Conservation (phyloP, 2,113 vertebrate genomes). For the Xiphias gladius region DNA sequence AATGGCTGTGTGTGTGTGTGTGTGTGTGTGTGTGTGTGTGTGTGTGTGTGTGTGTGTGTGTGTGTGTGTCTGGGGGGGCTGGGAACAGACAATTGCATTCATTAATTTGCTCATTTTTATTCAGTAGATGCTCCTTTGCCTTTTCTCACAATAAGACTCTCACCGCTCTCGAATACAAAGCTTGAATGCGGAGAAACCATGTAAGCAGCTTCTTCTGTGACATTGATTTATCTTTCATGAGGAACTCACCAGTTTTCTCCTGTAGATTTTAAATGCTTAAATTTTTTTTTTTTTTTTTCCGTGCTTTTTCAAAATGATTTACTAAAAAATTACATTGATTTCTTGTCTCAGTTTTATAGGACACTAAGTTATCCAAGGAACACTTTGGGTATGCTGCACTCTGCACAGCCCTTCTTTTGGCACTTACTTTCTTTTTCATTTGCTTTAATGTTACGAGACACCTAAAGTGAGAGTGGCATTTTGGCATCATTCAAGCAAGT, state of each 20-base stretch:
- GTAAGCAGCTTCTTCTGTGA: slow-evolving; percentile 48
- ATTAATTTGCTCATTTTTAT: slow-evolving; percentile 64
- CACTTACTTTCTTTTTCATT: slow-evolving; percentile 57
- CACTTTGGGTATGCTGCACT: slow-evolving; percentile 10
- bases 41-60: too few species aligned
- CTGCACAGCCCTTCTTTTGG: slow-evolving; percentile 34
- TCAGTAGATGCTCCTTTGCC: slow-evolving; percentile 51
- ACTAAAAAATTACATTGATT: slow-evolving; percentile 53
- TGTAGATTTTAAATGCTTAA: slow-evolving; percentile 49
- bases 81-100: slow-evolving; percentile 62
- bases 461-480: slow-evolving; percentile 13
- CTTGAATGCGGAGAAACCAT: slow-evolving; percentile 51
- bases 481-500: slow-evolving; percentile 35
- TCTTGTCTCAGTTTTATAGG: slow-evolving; percentile 26
- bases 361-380: slow-evolving; percentile 57
- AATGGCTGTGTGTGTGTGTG: slow-evolving; percentile 17
- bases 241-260: slow-evolving; percentile 23
- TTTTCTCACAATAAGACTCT: slow-evolving; percentile 53
- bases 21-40: too few species aligned
- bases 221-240: slow-evolving; percentile 60
- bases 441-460: slow-evolving; percentile 22
- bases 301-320: slow-evolving; percentile 32
- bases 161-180: slow-evolving; percentile 45
- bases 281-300: slow-evolving; percentile 22
- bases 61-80: too few species aligned